Base-by-base conservation (phyloP, 2,888 invertebrate species). In the Hedychridium roseum region DNA sequence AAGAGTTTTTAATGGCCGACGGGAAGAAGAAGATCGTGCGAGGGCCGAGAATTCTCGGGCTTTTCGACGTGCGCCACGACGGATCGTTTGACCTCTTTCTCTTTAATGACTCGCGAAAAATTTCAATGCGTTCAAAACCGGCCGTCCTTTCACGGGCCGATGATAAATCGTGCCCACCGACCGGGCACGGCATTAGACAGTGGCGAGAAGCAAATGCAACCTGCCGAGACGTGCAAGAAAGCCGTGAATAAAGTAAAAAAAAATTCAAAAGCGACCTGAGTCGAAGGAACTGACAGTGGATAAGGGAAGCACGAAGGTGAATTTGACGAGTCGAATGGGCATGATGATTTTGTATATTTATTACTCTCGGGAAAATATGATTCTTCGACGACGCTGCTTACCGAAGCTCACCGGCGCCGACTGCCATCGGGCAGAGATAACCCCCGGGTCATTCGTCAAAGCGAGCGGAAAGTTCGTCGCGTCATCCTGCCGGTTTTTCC, bases 121-220 rank as follows among this genome's bases (percentile, higher is more conserved):
- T 64, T 59, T 58, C 62, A 61, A 62, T 60, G 54, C 54, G 23
- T 38, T 50, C 39, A 49, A n/a, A 23, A 47, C 42, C 38, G 28
- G 39, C 39, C 15, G 53, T 23, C 43, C 51, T 57, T 60, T 64
- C 58, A 48, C 43, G 35, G n/a, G 41, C 35, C 64, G 66, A 69
- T 72, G 67, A 73, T 68, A 72, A 73, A 70, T 68, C 64, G 59
- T n/a, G n/a, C n/a, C n/a, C n/a, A n/a, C n/a, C n/a, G n/a, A n/a
- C n/a, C 53, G 62, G 43, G 15, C 28, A 41, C 37, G 30, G 31
- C 31, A 37, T 43, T 39, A 32, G 26, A 16, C 14, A 16, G 40
- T 11, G 26, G 30, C 16, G 3, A n/a, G 36, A 35, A 20, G 11
- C 30, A 11, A 9, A 43, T 16, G 21, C 47, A 30, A 31, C 21